Evolutionary conservation across 92 coral and sea anemone species (phyloP).

Genomic region (Porites divaricata): DNA sequence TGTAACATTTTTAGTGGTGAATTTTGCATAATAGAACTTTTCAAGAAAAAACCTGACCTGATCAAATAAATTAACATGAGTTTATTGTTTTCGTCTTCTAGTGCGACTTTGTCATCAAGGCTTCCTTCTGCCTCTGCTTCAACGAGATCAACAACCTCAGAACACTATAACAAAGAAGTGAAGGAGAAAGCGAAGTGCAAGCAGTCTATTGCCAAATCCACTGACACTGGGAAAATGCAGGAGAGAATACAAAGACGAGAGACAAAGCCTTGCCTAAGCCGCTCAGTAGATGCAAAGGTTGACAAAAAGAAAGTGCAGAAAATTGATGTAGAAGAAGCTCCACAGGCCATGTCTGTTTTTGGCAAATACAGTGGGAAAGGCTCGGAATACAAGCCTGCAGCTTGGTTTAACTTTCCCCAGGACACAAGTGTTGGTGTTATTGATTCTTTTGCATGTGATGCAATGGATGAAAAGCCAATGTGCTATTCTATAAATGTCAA

Average conservation of each 20-base stretch:
- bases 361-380: slow-evolving; percentile 65
- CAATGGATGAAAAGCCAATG: slow-evolving; percentile 55
- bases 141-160: slow-evolving; percentile 7
- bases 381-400: slow-evolving; percentile 35
- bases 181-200: background rate
- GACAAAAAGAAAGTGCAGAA: background rate
- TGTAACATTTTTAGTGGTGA: no score
- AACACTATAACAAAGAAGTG: background rate
- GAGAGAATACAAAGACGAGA: background rate
- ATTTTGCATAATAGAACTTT: no score
- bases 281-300: background rate
- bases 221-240: background rate
- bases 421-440: slow-evolving; percentile 69
- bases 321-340: background rate
- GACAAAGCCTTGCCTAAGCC: slow-evolving; percentile 28
- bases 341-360: slow-evolving; percentile 53
- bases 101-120: slow-evolving; percentile 18
- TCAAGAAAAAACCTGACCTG: background rate
- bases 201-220: background rate
- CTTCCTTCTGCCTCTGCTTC: slow-evolving; percentile 9
- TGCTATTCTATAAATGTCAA: slow-evolving; percentile 67
- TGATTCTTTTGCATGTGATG: slow-evolving; percentile 75
- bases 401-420: slow-evolving; percentile 80
- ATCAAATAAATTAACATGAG: background rate
- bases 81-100: background rate